Percentiles rank a stretch among this genome's conserved stretches.
phyloP scores from a whole-genome alignment of 2,113 vertebrate species.

The Bagarius yarrelli region DNA sequence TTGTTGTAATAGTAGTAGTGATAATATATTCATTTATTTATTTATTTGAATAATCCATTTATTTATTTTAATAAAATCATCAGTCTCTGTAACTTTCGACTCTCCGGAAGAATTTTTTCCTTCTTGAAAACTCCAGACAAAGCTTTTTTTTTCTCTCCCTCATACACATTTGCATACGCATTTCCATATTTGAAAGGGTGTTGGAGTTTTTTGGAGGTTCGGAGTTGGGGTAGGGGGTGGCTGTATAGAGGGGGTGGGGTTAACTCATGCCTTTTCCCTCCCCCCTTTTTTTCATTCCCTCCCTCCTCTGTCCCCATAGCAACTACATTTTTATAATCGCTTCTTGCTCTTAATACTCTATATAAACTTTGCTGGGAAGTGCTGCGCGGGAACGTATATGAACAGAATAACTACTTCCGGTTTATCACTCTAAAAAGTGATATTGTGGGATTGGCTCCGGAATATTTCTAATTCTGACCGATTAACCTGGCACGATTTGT shows the following conservation, averaged over 20 bases:
- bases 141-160: background rate
- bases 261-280: constrained; percentile 37
- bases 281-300: constrained; percentile 59
- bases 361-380: constrained; percentile 42
- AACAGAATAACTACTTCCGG: constrained; percentile 2
- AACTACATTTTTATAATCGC: constrained; percentile 57
- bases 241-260: constrained; percentile 51
- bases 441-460: background rate
- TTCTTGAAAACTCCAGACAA: constrained; percentile 17
- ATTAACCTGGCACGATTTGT: background rate
- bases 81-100: background rate
- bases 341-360: constrained; percentile 23
- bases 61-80: background rate
- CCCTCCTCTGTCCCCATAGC: constrained; percentile 63
- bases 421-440: background rate
- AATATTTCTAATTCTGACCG: background rate
- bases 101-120: background rate
- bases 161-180: constrained; percentile 26
- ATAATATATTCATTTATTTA: background rate
- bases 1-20: background rate
- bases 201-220: constrained; percentile 38
- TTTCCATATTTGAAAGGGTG: constrained; percentile 36
- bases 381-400: background rate
- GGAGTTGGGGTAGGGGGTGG: constrained; percentile 34
- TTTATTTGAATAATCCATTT: background rate